A percentile compares a stretch with the other conserved stretches of the same genome.
These are phyloP conservation scores for Numenius phaeopus DNA, from an alignment of 2,797 vertebrate species.

Conservation along the genomic window DNA sequence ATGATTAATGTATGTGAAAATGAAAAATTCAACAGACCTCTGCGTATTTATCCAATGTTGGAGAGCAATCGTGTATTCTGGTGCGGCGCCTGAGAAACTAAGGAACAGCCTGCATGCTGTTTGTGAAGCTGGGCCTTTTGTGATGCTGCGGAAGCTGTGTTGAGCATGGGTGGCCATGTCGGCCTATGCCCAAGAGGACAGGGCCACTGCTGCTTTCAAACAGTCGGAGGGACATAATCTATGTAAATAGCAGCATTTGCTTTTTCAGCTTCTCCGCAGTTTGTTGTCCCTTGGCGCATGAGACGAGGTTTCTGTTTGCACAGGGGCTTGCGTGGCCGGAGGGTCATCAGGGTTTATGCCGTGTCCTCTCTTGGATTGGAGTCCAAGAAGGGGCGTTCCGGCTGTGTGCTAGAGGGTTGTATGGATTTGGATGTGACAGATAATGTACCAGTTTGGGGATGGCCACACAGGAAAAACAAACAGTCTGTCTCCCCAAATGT, in stretches of 20 bases:
- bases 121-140: neutral
- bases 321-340: neutral
- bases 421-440: neutral
- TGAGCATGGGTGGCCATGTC: neutral
- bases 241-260: neutral
- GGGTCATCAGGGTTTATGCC: neutral
- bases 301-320: neutral
- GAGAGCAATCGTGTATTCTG: neutral
- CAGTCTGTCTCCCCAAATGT: neutral
- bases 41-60: neutral
- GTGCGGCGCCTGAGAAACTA: neutral
- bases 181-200: neutral
- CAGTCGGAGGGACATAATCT: fast-evolving
- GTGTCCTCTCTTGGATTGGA: neutral
- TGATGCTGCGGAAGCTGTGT: neutral
- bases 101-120: neutral
- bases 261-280: neutral
- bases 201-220: neutral
- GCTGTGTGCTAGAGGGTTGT: neutral
- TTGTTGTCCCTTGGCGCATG: neutral
- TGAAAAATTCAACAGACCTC: neutral
- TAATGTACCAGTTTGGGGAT: neutral
- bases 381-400: fast-evolving
- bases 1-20: slow-evolving; percentile 3
- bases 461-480: neutral